Evolutionary conservation across 2,113 vertebrate species (phyloP).

Genomic region (Sphaerodactylus townsendi): DNA sequence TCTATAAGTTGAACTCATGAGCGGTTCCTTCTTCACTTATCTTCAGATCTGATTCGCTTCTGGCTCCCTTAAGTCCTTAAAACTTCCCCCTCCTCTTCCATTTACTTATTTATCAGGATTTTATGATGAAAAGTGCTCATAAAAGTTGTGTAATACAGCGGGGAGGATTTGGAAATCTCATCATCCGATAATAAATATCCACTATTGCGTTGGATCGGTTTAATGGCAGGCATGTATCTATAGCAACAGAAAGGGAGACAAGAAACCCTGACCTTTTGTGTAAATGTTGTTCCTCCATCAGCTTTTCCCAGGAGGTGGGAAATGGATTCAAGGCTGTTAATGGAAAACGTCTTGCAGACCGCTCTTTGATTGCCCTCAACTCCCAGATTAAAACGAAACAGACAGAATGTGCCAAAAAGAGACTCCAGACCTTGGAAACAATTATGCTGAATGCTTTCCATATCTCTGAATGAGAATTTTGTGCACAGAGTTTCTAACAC

Average conservation of each 20-base stretch:
- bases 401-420: constrained; percentile 42
- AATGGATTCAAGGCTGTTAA: constrained; percentile 61
- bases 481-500: neutral
- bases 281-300: constrained; percentile 32
- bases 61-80: constrained; percentile 37
- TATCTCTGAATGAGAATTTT: constrained; percentile 8
- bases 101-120: constrained; percentile 46
- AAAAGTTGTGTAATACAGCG: neutral
- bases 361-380: constrained; percentile 55
- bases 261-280: constrained; percentile 50
- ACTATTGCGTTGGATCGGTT: constrained; percentile 1
- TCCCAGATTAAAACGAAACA: constrained; percentile 52
- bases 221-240: constrained; percentile 49
- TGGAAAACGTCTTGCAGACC: constrained; percentile 59
- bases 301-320: constrained; percentile 62
- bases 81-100: constrained; percentile 38
- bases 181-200: constrained; percentile 52
- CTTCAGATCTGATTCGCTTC: constrained; percentile 5
- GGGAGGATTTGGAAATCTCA: constrained; percentile 19
- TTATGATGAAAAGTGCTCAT: constrained; percentile 45
- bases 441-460: constrained; percentile 36
- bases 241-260: constrained; percentile 34
- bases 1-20: too few relatives aligned
- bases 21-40: neutral
- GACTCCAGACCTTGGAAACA: constrained; percentile 18